Conservation (phyloP, 2,797 vertebrate species). For the Apodemus agrarius region DNA sequence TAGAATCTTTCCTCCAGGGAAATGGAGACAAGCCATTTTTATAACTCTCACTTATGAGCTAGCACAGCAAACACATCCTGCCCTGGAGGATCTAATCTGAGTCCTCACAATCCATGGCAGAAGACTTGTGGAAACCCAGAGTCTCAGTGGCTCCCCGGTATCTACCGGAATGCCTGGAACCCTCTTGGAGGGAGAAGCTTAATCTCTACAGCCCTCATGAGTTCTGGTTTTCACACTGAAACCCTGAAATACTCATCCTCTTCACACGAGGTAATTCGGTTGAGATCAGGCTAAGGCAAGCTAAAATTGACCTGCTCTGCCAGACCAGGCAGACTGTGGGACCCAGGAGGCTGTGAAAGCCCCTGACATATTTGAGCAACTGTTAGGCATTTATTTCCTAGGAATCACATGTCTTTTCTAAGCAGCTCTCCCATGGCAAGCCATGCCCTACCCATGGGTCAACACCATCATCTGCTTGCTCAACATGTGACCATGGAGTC, state of each 20-base stretch:
- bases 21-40: neutral
- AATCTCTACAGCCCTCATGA: neutral
- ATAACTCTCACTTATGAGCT: neutral
- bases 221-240: neutral
- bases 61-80: neutral
- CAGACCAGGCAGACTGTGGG: neutral
- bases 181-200: neutral
- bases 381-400: neutral
- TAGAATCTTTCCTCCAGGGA: neutral
- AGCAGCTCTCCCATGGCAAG: neutral
- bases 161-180: neutral
- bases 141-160: fast-evolving
- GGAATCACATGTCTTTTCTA: neutral
- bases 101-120: neutral
- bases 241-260: neutral
- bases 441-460: neutral
- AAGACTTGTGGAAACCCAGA: neutral
- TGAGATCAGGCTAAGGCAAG: neutral
- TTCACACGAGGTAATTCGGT: fast-evolving
- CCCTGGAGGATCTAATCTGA: neutral
- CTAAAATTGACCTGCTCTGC: neutral
- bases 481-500: neutral
- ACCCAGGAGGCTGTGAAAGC: neutral
- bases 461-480: neutral
- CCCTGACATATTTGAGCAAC: fast-evolving